Evolutionary conservation across 2,113 vertebrate species (phyloP).

Genomic region (Pristiophorus japonicus): DNA sequence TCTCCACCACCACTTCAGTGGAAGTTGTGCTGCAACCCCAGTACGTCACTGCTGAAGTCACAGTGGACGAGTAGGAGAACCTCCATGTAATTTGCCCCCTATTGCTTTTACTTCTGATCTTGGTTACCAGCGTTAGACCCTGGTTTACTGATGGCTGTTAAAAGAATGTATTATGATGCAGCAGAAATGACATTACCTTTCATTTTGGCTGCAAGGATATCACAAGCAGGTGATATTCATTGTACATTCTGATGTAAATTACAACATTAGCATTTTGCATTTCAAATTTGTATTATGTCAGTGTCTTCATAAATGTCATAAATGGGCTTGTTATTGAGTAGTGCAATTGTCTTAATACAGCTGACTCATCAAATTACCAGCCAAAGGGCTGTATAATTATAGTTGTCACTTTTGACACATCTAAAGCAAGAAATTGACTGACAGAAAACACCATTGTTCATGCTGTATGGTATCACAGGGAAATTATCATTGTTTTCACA

Average conservation of each 20-base stretch:
- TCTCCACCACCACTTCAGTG: not conserved
- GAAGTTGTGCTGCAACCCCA: no score
- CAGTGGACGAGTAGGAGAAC: not conserved
- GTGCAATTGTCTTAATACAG: not conserved
- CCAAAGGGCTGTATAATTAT: constrained; percentile 7
- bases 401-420: not conserved
- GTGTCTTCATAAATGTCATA: not conserved
- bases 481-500: not conserved
- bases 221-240: not conserved
- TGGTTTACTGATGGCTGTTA: no score
- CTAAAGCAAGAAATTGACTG: not conserved
- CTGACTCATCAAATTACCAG: not conserved
- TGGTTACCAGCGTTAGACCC: no score
- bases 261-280: not conserved
- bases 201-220: not conserved
- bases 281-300: not conserved
- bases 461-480: not conserved
- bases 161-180: not conserved
- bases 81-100: no score
- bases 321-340: not conserved
- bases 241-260: not conserved
- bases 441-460: not conserved
- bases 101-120: no score
- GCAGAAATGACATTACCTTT: not conserved
- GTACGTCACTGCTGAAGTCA: not conserved